phyloP scores from a whole-genome alignment of 2,797 vertebrate species.

The Podargus strigoides region DNA sequence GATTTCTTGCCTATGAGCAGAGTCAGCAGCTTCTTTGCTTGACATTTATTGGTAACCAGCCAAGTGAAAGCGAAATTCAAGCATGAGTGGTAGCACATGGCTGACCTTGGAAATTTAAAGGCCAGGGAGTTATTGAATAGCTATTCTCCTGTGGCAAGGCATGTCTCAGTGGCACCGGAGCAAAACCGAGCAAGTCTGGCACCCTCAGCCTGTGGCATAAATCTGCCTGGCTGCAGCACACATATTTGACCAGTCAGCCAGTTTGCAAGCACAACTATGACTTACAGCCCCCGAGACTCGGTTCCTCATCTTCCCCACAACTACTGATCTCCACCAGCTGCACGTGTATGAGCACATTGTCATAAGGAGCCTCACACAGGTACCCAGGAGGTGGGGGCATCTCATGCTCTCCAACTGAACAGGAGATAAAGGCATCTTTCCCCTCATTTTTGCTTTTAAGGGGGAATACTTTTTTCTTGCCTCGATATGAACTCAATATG shows the following conservation, averaged over 20 bases:
- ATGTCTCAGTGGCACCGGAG: background rate
- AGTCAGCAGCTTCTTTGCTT: background rate
- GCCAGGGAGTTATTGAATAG: background rate
- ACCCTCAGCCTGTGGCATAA: background rate
- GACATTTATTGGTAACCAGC: background rate
- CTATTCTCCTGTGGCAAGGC: background rate
- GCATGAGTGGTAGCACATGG: background rate
- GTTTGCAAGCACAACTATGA: background rate
- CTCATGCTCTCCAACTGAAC: background rate
- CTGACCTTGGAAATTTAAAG: background rate
- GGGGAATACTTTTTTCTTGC: background rate
- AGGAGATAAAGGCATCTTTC: background rate
- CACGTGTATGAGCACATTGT: rapidly evolving
- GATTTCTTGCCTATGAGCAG: background rate
- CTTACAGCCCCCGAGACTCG: background rate
- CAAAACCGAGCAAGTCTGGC: background rate
- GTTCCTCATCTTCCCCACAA: background rate
- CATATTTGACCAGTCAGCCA: background rate
- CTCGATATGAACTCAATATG: no score
- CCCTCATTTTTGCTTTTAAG: background rate
- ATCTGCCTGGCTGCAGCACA: background rate
- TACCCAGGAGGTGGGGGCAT: background rate
- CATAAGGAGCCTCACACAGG: background rate
- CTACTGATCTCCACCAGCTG: background rate
- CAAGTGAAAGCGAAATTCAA: background rate